Evolutionary conservation across 2,797 vertebrate genomes (phyloP).

Genomic region (Coendou prehensilis): DNA sequence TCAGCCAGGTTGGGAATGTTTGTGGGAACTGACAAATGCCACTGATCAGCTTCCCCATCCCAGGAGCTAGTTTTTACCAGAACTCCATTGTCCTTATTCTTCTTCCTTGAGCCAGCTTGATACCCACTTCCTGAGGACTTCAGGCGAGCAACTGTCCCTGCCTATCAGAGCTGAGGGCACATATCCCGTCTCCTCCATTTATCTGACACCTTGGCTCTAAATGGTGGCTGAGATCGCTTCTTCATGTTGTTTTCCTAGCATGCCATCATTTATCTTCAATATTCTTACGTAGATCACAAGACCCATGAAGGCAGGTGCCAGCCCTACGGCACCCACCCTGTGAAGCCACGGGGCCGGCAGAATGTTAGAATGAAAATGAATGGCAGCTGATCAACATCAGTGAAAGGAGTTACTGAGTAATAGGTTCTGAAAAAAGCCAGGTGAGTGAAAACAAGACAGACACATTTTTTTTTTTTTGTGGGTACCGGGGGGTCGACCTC

Average conservation of each 20-base stretch:
- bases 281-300: neutral
- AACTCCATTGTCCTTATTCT: neutral
- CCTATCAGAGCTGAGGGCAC: neutral
- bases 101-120: neutral
- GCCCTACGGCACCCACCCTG: neutral
- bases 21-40: neutral
- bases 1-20: neutral
- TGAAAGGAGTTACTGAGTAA: neutral
- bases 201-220: neutral
- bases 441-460: neutral
- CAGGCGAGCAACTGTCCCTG: neutral
- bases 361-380: constrained; percentile 25
- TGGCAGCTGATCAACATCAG: neutral
- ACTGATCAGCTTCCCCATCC: neutral
- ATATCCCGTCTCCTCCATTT: neutral
- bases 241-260: neutral
- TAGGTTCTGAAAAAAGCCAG: neutral
- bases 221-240: neutral
- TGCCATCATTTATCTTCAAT: neutral
- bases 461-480: neutral
- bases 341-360: neutral
- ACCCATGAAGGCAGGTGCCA: neutral
- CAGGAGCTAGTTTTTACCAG: neutral
- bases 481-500: no score
- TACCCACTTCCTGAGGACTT: neutral